phyloP scores from a whole-genome alignment of 2,797 vertebrate species.

The Sciaenops ocellatus region DNA sequence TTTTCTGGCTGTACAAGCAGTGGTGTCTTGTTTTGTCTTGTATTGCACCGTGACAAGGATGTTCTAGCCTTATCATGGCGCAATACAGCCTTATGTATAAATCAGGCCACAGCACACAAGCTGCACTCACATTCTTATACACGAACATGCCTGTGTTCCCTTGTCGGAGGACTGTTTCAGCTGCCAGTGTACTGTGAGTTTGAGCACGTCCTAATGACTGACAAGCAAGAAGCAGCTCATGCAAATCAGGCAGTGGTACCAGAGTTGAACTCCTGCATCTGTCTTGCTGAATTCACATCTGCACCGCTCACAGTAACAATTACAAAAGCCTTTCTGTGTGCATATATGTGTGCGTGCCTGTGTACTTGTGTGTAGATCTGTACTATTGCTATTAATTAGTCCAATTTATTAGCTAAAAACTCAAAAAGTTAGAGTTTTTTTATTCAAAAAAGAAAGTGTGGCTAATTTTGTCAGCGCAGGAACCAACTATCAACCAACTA shows the following conservation, averaged over 20 bases:
- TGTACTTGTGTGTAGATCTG: conserved; percentile 7
- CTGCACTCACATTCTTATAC: conserved; percentile 30
- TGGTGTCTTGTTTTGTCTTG: conserved; percentile 53
- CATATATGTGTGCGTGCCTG: background rate
- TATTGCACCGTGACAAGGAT: conserved; percentile 47
- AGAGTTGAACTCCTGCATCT: conserved; percentile 79
- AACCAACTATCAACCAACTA: background rate
- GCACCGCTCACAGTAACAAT: conserved; percentile 59
- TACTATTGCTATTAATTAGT: conserved; percentile 2
- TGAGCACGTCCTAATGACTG: conserved; percentile 77
- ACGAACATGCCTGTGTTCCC: conserved; percentile 41
- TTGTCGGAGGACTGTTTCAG: conserved; percentile 58
- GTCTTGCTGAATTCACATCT: conserved; percentile 70
- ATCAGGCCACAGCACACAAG: conserved; percentile 53
- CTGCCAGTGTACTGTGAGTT: conserved; percentile 57
- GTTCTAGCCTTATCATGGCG: conserved; percentile 44
- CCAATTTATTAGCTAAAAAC: background rate
- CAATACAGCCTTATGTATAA: conserved; percentile 50
- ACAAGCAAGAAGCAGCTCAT: conserved; percentile 76
- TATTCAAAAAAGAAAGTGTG: background rate
- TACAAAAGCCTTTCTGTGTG: conserved; percentile 31
- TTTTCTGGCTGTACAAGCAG: conserved; percentile 45
- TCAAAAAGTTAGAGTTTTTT: background rate
- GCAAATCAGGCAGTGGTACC: conserved; percentile 78
- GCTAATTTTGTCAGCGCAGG: background rate